These are phyloP conservation scores for Acronicta psi DNA, from an alignment of 2,888 invertebrate genomes.

Conservation along the genomic window DNA sequence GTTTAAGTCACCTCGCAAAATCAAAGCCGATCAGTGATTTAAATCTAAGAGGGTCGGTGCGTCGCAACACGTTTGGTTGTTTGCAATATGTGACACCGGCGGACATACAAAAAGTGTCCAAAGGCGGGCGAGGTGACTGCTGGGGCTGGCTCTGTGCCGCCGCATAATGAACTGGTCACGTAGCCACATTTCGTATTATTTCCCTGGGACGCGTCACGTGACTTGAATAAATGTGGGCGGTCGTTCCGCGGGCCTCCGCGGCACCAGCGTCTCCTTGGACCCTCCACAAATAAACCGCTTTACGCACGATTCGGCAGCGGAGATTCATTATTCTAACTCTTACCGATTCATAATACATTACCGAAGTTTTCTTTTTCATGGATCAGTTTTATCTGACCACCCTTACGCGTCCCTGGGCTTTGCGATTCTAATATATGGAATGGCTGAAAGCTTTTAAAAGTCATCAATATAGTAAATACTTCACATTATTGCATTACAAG, in stretches of 20 bases:
- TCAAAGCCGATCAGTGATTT: conserved; percentile 54
- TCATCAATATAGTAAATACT: too few species aligned
- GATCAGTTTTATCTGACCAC: conserved; percentile 64
- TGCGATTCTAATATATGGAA: conserved; percentile 48
- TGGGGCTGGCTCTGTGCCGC: conserved; percentile 75
- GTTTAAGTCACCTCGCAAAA: conserved; percentile 13
- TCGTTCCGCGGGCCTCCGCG: conserved; percentile 70
- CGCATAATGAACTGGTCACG: conserved; percentile 89
- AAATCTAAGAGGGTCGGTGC: conserved; percentile 63
- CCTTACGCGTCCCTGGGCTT: conserved; percentile 54
- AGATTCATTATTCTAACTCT: conserved; percentile 88
- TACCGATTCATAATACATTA: conserved; percentile 79
- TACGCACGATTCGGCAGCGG: conserved; percentile 86
- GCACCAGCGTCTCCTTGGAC: conserved; percentile 78
- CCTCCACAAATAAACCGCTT: conserved; percentile 88
- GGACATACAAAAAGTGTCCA: conserved; percentile 61
- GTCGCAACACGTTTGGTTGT: conserved; percentile 71
- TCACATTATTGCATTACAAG: too few species aligned
- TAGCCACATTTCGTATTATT: conserved; percentile 89
- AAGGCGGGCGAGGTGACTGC: conserved; percentile 70
- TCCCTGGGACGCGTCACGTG: conserved; percentile 88
- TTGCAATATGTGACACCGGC: conserved; percentile 69
- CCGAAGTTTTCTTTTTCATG: conserved; percentile 65
- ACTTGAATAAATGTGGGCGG: conserved; percentile 84
- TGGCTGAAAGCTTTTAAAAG: conserved; percentile 19